Percentiles rank a stretch among this genome's conserved stretches.
phyloP scores from a whole-genome alignment of 2,888 invertebrate species.

The Andrena bicolor region DNA sequence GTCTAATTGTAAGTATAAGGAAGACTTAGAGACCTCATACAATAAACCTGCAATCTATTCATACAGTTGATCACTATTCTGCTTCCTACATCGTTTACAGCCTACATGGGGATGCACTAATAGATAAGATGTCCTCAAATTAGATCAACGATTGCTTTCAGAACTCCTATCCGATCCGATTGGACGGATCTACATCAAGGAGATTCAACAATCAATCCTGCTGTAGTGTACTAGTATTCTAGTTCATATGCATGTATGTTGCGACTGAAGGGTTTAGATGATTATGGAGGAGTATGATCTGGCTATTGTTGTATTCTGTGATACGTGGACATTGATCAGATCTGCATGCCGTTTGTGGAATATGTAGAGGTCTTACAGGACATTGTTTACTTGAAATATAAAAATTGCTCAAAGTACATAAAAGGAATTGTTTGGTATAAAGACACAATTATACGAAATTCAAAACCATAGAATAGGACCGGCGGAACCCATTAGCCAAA shows the following conservation, averaged over 20 bases:
- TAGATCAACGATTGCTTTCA: constrained; percentile 27
- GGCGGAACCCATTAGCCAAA: too few relatives aligned
- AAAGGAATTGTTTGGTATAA: too few relatives aligned
- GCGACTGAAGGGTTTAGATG: constrained; percentile 4
- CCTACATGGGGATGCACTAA: constrained; percentile 33
- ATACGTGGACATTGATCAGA: too few relatives aligned
- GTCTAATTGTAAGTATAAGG: not conserved
- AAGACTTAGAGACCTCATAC: not conserved
- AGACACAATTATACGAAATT: too few relatives aligned
- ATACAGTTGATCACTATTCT: not conserved
- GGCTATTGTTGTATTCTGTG: not conserved
- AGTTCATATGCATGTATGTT: not conserved
- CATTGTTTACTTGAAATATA: too few relatives aligned
- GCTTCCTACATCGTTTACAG: not conserved
- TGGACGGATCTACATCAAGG: constrained; percentile 39
- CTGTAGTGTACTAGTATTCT: not conserved
- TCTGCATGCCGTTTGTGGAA: too few relatives aligned
- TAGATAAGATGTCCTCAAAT: constrained; percentile 58
- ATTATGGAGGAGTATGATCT: constrained; percentile 20
- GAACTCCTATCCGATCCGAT: constrained; percentile 44
- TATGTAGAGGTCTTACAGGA: too few relatives aligned
- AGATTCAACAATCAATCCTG: constrained; percentile 34
- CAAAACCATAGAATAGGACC: too few relatives aligned
- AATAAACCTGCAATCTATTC: not conserved
- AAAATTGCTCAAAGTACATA: too few relatives aligned